phyloP scores from a whole-genome alignment of 2,113 vertebrate species.

The Mesocricetus auratus region DNA sequence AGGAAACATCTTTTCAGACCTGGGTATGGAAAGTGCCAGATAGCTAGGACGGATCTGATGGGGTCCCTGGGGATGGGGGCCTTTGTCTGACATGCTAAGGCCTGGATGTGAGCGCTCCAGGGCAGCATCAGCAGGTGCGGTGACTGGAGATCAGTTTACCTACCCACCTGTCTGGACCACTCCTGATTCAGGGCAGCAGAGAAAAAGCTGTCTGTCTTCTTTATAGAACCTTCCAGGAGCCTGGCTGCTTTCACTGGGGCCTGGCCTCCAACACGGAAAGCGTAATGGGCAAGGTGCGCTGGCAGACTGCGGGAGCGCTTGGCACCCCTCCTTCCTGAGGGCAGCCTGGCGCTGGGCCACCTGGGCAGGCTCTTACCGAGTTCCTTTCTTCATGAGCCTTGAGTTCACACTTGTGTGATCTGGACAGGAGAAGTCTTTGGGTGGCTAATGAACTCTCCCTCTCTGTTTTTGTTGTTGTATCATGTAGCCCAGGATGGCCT shows the following conservation, averaged over 20 bases:
- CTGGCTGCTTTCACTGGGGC: background rate
- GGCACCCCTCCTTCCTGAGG: background rate
- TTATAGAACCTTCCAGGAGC: conserved; percentile 12
- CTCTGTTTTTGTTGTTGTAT: background rate
- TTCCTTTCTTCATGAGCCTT: background rate
- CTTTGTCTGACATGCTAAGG: conserved; percentile 46
- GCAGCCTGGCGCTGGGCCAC: conserved; percentile 44
- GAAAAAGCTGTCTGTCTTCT: conserved; percentile 68
- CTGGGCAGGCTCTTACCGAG: background rate
- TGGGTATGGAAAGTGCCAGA: background rate
- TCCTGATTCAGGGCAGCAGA: background rate
- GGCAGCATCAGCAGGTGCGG: background rate
- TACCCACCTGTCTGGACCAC: conserved; percentile 36
- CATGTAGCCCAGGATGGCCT: background rate
- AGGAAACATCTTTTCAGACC: conserved; percentile 19
- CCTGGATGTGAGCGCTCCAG: background rate
- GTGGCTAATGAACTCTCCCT: background rate
- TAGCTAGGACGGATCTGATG: background rate
- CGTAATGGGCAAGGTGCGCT: conserved; percentile 3
- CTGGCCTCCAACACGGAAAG: background rate
- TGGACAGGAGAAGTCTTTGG: background rate
- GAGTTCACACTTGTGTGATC: background rate
- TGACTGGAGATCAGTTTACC: background rate
- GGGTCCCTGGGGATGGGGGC: conserved; percentile 12
- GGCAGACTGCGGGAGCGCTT: background rate